Base-by-base conservation (phyloP, 1,140 invertebrate genomes). In the Leguminivora glycinivorella region DNA sequence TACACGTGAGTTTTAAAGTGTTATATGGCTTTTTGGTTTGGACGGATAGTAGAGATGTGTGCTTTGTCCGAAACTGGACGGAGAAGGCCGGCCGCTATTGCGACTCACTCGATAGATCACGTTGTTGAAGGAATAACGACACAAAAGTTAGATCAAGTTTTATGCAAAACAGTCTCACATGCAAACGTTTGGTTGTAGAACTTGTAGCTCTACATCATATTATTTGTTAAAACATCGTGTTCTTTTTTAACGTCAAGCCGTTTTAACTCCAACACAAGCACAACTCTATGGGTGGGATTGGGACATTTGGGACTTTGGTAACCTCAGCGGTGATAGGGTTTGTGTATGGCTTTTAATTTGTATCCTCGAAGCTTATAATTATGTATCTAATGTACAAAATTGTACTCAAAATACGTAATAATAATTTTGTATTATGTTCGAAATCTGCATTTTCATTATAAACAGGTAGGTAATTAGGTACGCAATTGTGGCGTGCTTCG, bases 51-150 rank as follows among this genome's bases (percentile, higher is more conserved):
- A 69, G 69, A 71, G 72, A 69, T 74, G 74, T 79, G 76, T 75
- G 72, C 69, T 72, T 70, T 67, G 52, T 68, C 78, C 73, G 68
- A 78, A 76, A 78, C 78, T 68, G 75, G 67, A 26, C 52, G 25
- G 25, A 60, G 75, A 80, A 80, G 78, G 78, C 72, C 78, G 73
- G 25, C 72, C 71, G 56, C 72, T 60, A 63, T 76, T 66, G 34
- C 58, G 17, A 58, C 66, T 70, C 22, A 38, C 22, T 40, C 19
- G 29, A 24, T 34, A 56, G 52, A 71, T 68, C 68, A 52, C 56
- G 19, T 31, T 47, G 29, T 72, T 22, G 70, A 78, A 77, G n/a
- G n/a, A 70, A 70, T 75, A 70, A 47, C 63, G 66, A 78, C 77
- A 81, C 80, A 80, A 82, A 80, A 63, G 17, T 63, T 60, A 60